phyloP scores from a whole-genome alignment of 2,888 invertebrate species.

The Caenorhabditis virilis region DNA sequence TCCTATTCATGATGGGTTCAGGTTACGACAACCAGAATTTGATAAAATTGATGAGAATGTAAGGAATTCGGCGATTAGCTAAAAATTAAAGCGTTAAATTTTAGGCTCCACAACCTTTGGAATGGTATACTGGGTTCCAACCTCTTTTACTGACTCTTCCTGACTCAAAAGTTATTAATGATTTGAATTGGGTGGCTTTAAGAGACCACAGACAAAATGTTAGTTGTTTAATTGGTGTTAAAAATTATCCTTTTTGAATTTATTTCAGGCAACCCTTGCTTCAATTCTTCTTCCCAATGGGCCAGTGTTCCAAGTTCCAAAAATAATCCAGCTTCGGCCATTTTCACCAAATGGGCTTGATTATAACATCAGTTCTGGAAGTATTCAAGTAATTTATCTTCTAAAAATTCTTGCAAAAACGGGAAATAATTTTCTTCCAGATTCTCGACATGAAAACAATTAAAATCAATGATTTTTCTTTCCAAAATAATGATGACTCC shows the following conservation, averaged over 20 bases:
- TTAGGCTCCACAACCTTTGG: slow-evolving; percentile 48
- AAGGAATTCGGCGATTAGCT: not conserved
- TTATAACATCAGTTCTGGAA: slow-evolving; percentile 58
- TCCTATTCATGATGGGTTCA: slow-evolving; percentile 25
- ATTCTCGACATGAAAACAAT: slow-evolving; percentile 67
- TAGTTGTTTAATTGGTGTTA: slow-evolving; percentile 1
- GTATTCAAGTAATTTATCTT: slow-evolving; percentile 48
- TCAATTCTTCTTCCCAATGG: slow-evolving; percentile 64
- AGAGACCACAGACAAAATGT: slow-evolving; percentile 64
- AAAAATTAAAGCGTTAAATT: not conserved
- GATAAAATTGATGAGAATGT: slow-evolving; percentile 37
- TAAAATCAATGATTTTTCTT: slow-evolving; percentile 57
- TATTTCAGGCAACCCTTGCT: slow-evolving; percentile 52
- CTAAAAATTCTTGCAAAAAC: not conserved
- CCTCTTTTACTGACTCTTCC: slow-evolving; percentile 65
- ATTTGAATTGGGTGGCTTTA: slow-evolving; percentile 64
- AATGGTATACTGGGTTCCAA: slow-evolving; percentile 65
- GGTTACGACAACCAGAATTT: slow-evolving; percentile 40
- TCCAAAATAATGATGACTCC: slow-evolving; percentile 61
- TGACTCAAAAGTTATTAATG: slow-evolving; percentile 42
- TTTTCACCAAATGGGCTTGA: slow-evolving; percentile 51
- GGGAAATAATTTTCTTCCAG: slow-evolving; percentile 38
- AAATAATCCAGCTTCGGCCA: slow-evolving; percentile 50
- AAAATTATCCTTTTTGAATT: not conserved
- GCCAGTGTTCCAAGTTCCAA: slow-evolving; percentile 56